phyloP scores from a whole-genome alignment of 1,140 invertebrate species.

The Dendroctonus valens region DNA sequence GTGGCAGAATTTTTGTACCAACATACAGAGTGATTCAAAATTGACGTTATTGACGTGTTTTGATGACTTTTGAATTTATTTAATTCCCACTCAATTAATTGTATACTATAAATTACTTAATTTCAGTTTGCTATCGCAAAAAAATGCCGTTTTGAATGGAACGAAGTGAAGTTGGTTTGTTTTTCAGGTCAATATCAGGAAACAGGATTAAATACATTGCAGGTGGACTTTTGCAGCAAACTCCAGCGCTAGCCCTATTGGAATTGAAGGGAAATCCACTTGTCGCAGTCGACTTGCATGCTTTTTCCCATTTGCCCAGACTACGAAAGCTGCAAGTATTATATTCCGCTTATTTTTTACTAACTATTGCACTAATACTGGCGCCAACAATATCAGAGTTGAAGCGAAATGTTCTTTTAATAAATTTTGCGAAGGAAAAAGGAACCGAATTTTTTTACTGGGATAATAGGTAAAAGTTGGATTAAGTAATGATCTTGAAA shows the following conservation, averaged over 20 bases:
- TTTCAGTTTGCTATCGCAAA: too few relatives aligned
- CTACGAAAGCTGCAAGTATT: constrained; percentile 71
- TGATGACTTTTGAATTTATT: too few relatives aligned
- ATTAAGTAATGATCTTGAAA: too few relatives aligned
- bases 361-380: neutral
- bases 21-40: too few relatives aligned
- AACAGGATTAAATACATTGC: constrained; percentile 66
- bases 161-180: neutral
- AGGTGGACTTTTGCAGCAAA: constrained; percentile 59
- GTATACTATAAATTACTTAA: constrained; percentile 1
- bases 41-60: too few relatives aligned
- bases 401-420: too few relatives aligned
- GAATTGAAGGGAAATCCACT: constrained; percentile 73
- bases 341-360: constrained; percentile 30
- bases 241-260: constrained; percentile 59
- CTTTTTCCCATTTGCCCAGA: constrained; percentile 64
- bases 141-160: neutral
- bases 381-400: too few relatives aligned
- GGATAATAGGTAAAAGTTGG: too few relatives aligned
- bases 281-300: constrained; percentile 60
- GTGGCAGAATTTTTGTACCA: too few relatives aligned
- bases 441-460: too few relatives aligned
- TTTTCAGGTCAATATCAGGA: constrained; percentile 65
- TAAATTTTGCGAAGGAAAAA: too few relatives aligned
- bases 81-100: too few relatives aligned